Conservation (phyloP, 2,888 invertebrate genomes). For the Apomyelois bistriatella region DNA sequence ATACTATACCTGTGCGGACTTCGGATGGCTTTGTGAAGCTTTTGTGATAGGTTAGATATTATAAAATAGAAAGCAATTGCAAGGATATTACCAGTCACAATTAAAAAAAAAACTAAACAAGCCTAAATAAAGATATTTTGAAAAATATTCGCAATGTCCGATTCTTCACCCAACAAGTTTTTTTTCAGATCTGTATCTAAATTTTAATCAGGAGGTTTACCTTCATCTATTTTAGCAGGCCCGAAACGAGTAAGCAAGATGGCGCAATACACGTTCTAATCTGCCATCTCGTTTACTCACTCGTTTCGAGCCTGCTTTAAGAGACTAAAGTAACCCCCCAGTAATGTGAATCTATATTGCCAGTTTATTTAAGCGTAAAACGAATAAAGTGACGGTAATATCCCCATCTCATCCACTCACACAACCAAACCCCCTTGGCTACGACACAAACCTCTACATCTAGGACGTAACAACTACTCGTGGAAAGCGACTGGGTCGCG, state of each 20-base stretch:
- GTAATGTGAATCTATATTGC: too few species aligned
- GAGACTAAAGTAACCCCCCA: too few species aligned
- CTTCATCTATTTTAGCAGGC: too few species aligned
- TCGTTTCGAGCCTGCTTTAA: too few species aligned
- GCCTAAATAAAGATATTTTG: background rate
- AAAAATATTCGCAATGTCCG: too few species aligned
- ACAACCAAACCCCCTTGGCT: conserved; percentile 78
- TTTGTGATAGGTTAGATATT: conserved; percentile 35
- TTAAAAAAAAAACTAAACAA: background rate
- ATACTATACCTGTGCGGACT: conserved; percentile 34
- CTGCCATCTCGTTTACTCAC: too few species aligned
- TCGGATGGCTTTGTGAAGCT: conserved; percentile 43
- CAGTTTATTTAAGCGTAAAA: background rate
- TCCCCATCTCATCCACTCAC: conserved; percentile 53
- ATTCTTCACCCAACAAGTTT: too few species aligned
- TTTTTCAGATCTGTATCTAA: too few species aligned
- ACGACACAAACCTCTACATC: conserved; percentile 75
- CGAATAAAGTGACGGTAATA: conserved; percentile 46
- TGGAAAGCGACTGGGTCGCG: conserved; percentile 35
- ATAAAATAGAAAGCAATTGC: conserved; percentile 42
- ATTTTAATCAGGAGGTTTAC: too few species aligned
- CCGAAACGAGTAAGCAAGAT: too few species aligned
- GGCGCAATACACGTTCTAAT: too few species aligned
- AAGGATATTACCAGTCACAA: conserved; percentile 46
- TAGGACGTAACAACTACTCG: conserved; percentile 65